phyloP scores from a whole-genome alignment of 2,113 vertebrate genomes.

The Tupaia chinensis region DNA sequence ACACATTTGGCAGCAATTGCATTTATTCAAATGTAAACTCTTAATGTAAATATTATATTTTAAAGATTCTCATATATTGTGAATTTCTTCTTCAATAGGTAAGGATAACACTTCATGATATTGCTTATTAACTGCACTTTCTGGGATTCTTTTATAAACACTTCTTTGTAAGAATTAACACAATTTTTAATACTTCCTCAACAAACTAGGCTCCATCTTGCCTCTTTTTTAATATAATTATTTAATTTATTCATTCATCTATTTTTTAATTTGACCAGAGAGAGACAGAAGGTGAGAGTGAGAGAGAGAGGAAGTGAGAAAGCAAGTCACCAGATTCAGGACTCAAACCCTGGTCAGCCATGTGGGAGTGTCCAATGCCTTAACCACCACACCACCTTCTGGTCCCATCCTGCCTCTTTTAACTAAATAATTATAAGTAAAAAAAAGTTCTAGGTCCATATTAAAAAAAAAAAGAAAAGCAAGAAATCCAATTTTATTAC shows the following conservation, averaged over 20 bases:
- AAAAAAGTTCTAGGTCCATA: slow-evolving; percentile 16
- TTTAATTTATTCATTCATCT: too few relatives aligned
- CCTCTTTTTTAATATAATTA: neutral
- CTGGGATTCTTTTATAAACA: slow-evolving; percentile 30
- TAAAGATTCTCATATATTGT: slow-evolving; percentile 30
- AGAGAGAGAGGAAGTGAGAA: too few relatives aligned
- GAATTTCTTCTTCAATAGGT: slow-evolving; percentile 19
- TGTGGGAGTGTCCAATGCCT: too few relatives aligned
- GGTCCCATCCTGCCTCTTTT: slow-evolving; percentile 10
- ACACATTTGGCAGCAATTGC: slow-evolving; percentile 37
- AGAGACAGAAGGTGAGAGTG: too few relatives aligned
- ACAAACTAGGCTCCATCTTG: slow-evolving; percentile 28
- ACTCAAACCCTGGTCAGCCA: too few relatives aligned
- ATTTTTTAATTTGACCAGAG: too few relatives aligned
- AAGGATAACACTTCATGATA: neutral
- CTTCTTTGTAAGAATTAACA: slow-evolving; percentile 13
- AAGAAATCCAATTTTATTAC: slow-evolving; percentile 8
- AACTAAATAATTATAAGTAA: slow-evolving; percentile 39
- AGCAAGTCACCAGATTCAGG: too few relatives aligned
- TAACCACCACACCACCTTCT: too few relatives aligned
- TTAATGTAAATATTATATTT: slow-evolving; percentile 41
- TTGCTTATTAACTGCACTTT: neutral
- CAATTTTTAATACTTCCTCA: slow-evolving; percentile 36
- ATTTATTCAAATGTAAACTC: slow-evolving; percentile 20
- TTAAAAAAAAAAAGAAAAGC: neutral